Evolutionary conservation across 2,113 vertebrate species (phyloP).

Genomic region (Equus quagga): DNA sequence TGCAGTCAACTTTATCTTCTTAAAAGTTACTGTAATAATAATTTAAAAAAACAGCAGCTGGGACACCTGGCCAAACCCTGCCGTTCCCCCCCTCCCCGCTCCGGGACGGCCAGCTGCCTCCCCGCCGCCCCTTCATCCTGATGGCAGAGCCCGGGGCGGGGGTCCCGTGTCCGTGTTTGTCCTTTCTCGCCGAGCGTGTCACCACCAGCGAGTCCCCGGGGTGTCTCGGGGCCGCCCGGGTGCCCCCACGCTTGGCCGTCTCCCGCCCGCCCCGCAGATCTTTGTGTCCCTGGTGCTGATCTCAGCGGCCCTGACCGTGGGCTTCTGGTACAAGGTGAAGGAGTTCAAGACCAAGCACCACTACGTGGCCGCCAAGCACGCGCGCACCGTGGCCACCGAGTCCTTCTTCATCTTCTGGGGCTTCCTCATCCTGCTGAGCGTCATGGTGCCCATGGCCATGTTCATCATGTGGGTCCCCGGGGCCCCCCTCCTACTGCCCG

Average conservation of each 20-base stretch:
- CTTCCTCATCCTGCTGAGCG: slow-evolving; percentile 93
- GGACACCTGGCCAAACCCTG: not conserved
- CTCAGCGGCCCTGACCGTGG: slow-evolving; percentile 17
- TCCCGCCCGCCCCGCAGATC: slow-evolving; percentile 73
- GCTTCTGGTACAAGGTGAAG: slow-evolving; percentile 68
- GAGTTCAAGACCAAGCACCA: slow-evolving; percentile 78
- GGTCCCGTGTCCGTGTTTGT: not conserved
- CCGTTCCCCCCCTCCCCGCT: too few relatives aligned
- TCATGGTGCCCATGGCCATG: slow-evolving; percentile 94
- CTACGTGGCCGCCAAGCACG: slow-evolving; percentile 78
- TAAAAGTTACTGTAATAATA: not conserved
- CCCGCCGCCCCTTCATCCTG: not conserved
- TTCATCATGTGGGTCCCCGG: slow-evolving; percentile 92
- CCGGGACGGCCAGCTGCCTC: too few relatives aligned
- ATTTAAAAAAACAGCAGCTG: not conserved
- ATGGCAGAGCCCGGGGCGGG: not conserved
- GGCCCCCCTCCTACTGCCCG: rapidly evolving
- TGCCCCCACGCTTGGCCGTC: rapidly evolving
- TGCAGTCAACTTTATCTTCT: not conserved
- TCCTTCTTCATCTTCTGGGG: slow-evolving; percentile 94
- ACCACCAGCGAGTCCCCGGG: rapidly evolving
- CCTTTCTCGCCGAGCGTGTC: not conserved
- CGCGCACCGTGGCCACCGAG: slow-evolving; percentile 61
- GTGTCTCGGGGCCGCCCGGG: too few relatives aligned
- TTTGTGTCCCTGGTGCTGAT: slow-evolving; percentile 77